Percentiles rank a stretch among this genome's conserved stretches.
These are phyloP conservation scores for Phallusia fumigata DNA, from an alignment of 23 tunicate genomes.

Conservation along the genomic window DNA sequence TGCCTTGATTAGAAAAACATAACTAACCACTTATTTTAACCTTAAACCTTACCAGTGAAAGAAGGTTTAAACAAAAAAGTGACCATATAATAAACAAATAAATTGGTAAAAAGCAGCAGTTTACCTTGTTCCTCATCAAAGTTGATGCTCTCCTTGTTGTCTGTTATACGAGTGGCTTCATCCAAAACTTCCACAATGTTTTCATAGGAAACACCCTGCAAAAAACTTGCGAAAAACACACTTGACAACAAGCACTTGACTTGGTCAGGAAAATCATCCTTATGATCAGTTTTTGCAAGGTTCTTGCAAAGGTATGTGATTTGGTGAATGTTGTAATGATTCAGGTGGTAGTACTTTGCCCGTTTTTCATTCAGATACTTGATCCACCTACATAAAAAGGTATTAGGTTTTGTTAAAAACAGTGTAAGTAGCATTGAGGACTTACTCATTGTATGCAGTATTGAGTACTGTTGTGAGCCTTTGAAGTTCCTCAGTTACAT, in stretches of 20 bases:
- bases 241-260: slow-evolving; percentile 30
- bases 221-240: no score
- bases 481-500: slow-evolving; percentile 20
- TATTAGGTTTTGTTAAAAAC: no score
- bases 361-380: slow-evolving; percentile 39
- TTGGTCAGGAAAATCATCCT: slow-evolving; percentile 42
- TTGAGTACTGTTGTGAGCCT: slow-evolving; percentile 24
- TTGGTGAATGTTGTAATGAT: slow-evolving; percentile 70
- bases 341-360: slow-evolving; percentile 47
- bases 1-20: no score
- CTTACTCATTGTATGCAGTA: slow-evolving; percentile 26
- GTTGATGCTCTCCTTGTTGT: background rate
- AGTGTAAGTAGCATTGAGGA: background rate
- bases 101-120: background rate
- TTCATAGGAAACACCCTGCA: background rate
- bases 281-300: slow-evolving; percentile 20
- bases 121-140: background rate
- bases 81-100: no score
- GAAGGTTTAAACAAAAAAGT: no score
- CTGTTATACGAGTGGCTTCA: slow-evolving; percentile 21
- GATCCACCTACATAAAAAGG: slow-evolving; percentile 37
- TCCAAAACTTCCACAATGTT: slow-evolving; percentile 20
- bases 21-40: no score
- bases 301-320: slow-evolving; percentile 59
- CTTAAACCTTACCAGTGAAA: no score